Conservation (phyloP, 2,113 vertebrate genomes). For the Caloenas nicobarica region DNA sequence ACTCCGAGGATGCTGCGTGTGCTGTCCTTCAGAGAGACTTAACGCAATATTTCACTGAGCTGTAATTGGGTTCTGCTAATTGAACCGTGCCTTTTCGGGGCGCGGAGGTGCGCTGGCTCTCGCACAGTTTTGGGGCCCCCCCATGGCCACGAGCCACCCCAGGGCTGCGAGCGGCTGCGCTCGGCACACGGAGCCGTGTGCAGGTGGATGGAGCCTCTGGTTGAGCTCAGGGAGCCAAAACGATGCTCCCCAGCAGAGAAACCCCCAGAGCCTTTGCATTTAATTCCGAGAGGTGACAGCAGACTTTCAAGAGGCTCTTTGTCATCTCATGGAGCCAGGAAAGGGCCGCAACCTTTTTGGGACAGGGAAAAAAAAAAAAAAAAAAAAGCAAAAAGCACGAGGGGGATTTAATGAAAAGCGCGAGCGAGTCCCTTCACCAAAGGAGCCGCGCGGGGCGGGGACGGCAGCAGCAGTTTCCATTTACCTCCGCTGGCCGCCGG, state of each 20-base stretch:
- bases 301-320: not conserved
- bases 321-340: not conserved
- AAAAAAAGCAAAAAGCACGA: rapidly evolving
- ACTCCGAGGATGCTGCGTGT: not conserved
- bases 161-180: rapidly evolving
- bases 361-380: not conserved
- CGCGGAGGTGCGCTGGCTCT: not conserved
- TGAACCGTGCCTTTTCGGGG: not conserved
- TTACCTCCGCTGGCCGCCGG: slow-evolving; percentile 46
- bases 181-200: rapidly evolving
- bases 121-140: not conserved
- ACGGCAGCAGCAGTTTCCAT: slow-evolving; percentile 40
- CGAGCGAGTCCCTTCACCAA: not conserved
- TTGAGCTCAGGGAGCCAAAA: not conserved
- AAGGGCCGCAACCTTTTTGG: not conserved
- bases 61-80: not conserved
- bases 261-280: not conserved
- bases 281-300: not conserved
- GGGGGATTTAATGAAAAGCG: not conserved
- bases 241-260: not conserved
- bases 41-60: not conserved
- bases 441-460: not conserved
- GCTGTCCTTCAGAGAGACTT: not conserved
- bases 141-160: rapidly evolving
- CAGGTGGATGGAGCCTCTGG: not conserved